A percentile compares a stretch with the other conserved stretches of the same genome.
Evolutionary conservation across 2,797 vertebrate species (phyloP).

Genomic region (Mustela erminea): DNA sequence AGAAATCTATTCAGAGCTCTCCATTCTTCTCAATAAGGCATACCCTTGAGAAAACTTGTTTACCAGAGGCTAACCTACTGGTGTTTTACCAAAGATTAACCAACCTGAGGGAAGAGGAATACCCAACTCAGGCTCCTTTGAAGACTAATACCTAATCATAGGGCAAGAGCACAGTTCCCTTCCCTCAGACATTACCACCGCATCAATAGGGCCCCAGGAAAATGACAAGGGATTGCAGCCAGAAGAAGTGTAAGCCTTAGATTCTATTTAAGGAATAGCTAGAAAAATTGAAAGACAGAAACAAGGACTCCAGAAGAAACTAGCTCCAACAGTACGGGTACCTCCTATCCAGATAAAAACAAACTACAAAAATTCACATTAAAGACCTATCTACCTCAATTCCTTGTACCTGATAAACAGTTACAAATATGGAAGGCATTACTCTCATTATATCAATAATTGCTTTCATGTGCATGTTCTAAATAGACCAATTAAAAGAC

Average conservation of each 20-base stretch:
- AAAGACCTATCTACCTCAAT: neutral
- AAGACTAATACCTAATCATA: neutral
- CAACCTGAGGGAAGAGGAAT: neutral
- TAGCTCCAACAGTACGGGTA: neutral
- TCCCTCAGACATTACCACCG: too few relatives aligned
- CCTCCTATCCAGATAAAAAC: neutral
- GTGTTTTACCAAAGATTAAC: neutral
- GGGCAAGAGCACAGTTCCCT: accelerated
- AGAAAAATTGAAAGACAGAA: neutral
- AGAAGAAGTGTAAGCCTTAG: neutral
- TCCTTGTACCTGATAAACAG: neutral
- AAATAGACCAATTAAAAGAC: neutral
- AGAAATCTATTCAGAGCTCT: neutral
- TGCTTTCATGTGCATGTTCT: neutral
- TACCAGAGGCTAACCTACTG: neutral
- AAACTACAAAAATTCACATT: neutral
- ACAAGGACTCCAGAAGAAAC: neutral
- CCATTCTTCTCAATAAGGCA: neutral
- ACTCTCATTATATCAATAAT: neutral
- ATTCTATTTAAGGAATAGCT: neutral
- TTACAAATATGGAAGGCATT: neutral
- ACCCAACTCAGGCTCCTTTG: neutral
- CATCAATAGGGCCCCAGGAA: too few relatives aligned
- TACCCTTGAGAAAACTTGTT: neutral
- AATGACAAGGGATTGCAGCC: neutral